Evolutionary conservation across 2,113 vertebrate genomes (phyloP), one percentile per base, ranked within the genome.

Genomic region (Myrmecophaga tridactyla): DNA sequence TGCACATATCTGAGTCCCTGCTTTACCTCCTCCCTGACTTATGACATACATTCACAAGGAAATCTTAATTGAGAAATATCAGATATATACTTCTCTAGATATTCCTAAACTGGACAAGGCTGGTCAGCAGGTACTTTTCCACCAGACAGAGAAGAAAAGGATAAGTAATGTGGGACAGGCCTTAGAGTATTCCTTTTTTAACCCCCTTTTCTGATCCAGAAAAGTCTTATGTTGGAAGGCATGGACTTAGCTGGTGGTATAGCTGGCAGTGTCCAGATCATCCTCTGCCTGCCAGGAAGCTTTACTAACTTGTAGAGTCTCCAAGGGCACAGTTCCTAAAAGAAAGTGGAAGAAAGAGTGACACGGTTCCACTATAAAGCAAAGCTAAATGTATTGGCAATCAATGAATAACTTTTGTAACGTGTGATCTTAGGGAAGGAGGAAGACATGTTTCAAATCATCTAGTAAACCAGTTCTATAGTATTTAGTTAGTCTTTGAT

Each of bases 361-460:
- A 34, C n/a, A 27, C 34, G 62, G 56, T 77, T 75, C 8, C 46
- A 72, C 18, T 76, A 43, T 91, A 70, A 78, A 80, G 36, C 84
- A 56, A 48, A 81, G 21, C 92, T 76, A 73, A 88, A 10, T 63
- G 48, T 75, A 85, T 2, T 62, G 84, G 67, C 6, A 39, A 25
- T 82, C 75, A 58, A 34, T 89, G 58, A 89, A 34, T 92, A 81
- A n/a, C 58, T 73, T 77, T 82, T 75, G 18, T 91, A 67, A 83
- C 56, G 4, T 88, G 43, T 76, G 43, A 58, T 58, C 9, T 72
- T 82, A 82, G 53, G n/a, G 10, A 81, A 94, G 29, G 46, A 82
- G 31, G 14, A 88, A 81, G 69, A 80, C 27, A 85, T 75, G 75
- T 89, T 36, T 14, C 60, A 62, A 7, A 39, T 95, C 67, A 63